phyloP scores from a whole-genome alignment of 2,797 vertebrate species.

The Alcedo atthis region DNA sequence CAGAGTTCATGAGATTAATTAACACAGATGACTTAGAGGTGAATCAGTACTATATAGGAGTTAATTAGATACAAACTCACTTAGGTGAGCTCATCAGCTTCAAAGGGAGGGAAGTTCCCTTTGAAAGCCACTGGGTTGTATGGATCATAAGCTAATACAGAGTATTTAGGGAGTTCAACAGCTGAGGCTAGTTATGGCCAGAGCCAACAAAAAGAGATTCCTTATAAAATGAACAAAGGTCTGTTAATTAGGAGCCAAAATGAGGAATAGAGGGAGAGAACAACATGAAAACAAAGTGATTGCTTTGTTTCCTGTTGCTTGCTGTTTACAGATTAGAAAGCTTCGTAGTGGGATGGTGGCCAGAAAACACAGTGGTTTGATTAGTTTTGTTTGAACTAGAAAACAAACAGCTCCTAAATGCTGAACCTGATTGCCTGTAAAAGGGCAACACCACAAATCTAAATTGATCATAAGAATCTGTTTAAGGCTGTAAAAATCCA shows the following conservation, averaged over 20 bases:
- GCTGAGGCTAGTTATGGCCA: not conserved
- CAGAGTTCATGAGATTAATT: slow-evolving; percentile 28
- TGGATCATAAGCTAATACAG: not conserved
- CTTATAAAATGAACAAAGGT: not conserved
- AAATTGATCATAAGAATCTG: not conserved
- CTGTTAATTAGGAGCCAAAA: not conserved
- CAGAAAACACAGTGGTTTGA: not conserved
- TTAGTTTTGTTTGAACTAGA: not conserved
- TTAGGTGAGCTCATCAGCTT: not conserved
- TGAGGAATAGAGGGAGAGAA: not conserved
- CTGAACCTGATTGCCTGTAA: not conserved
- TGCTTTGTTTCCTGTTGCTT: slow-evolving; percentile 2
- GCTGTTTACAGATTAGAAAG: not conserved
- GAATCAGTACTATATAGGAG: not conserved
- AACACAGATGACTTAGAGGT: not conserved
- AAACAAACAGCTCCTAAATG: not conserved
- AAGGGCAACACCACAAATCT: not conserved
- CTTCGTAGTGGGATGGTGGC: not conserved
- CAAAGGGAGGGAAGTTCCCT: not conserved
- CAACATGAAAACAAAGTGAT: not conserved
- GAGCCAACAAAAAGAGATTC: not conserved
- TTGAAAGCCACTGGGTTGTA: not conserved
- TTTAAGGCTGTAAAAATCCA: not conserved
- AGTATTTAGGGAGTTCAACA: not conserved
- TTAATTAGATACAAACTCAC: not conserved